These are phyloP conservation scores for Eulithis prunata DNA, from an alignment of 2,888 invertebrate genomes.

Conservation along the genomic window DNA sequence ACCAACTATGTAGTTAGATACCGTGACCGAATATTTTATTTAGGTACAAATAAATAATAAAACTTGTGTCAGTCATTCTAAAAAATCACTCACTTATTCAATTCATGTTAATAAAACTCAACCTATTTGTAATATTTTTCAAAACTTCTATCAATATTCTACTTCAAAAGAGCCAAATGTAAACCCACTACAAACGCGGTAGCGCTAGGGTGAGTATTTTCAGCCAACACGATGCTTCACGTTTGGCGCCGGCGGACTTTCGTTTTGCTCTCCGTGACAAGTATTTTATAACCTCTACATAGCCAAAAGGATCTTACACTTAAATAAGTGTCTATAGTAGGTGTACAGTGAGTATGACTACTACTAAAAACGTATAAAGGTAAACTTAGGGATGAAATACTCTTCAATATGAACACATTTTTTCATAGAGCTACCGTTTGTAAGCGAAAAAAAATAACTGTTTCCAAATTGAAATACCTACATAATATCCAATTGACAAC, in stretches of 20 bases:
- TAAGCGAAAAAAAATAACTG: too few species aligned
- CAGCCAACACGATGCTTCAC: slow-evolving; percentile 59
- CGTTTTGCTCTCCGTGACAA: slow-evolving; percentile 53
- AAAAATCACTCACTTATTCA: not conserved
- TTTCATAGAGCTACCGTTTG: too few species aligned
- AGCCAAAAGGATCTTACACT: not conserved
- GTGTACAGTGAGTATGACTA: too few species aligned
- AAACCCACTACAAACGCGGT: slow-evolving; percentile 43
- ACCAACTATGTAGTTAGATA: too few species aligned
- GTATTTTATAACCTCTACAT: slow-evolving; percentile 15
- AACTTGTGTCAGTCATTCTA: not conserved
- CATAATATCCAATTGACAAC: too few species aligned
- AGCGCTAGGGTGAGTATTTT: slow-evolving; percentile 64
- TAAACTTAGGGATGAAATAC: too few species aligned
- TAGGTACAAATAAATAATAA: too few species aligned
- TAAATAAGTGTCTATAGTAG: not conserved
- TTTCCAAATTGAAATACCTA: too few species aligned
- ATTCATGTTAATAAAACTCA: too few species aligned
- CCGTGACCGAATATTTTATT: too few species aligned
- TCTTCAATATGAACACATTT: too few species aligned
- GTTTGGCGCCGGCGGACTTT: slow-evolving; percentile 61
- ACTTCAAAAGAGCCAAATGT: slow-evolving; percentile 47
- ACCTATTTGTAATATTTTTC: not conserved
- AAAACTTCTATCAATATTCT: not conserved
- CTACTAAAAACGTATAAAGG: too few species aligned